phyloP scores from a whole-genome alignment of 2,113 vertebrate species.

The Pipa parva region DNA sequence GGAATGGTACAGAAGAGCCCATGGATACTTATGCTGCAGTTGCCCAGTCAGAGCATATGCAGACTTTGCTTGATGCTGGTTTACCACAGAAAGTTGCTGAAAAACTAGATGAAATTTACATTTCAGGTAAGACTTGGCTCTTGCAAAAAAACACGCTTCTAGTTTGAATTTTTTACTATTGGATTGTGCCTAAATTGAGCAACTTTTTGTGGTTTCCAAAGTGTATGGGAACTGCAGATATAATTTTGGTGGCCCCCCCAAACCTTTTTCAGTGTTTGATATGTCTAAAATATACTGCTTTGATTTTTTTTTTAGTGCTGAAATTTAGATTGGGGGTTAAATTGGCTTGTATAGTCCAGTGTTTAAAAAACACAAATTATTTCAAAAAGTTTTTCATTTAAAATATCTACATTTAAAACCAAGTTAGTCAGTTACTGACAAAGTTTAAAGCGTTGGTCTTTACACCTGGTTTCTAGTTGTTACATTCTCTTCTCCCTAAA shows the following conservation, averaged over 20 bases:
- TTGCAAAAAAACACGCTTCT: slow-evolving; percentile 65
- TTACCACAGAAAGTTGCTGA: slow-evolving; percentile 85
- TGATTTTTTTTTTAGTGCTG: too few relatives aligned
- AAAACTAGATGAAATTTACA: slow-evolving; percentile 97
- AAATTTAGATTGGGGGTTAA: too few relatives aligned
- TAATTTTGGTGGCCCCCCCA: slow-evolving; percentile 6
- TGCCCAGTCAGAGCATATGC: slow-evolving; percentile 90
- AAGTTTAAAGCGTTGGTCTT: too few relatives aligned
- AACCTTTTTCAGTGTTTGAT: slow-evolving; percentile 9
- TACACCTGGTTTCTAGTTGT: too few relatives aligned
- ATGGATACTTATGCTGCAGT: slow-evolving; percentile 88
- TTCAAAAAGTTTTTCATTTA: too few relatives aligned
- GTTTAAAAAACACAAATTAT: too few relatives aligned
- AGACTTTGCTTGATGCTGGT: slow-evolving; percentile 89
- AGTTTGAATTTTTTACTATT: slow-evolving; percentile 63
- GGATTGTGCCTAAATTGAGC: slow-evolving; percentile 75
- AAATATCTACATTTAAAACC: too few relatives aligned
- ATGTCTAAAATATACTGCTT: background rate
- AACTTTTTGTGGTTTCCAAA: slow-evolving; percentile 98
- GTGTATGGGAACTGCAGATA: slow-evolving; percentile 90
- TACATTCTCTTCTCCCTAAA: too few relatives aligned
- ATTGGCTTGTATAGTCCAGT: background rate
- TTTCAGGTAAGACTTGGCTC: slow-evolving; percentile 87
- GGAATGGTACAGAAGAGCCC: slow-evolving; percentile 94
- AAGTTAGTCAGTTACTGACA: too few relatives aligned